Percentiles rank a stretch among this genome's conserved stretches.
phyloP scores from a whole-genome alignment of 2,888 invertebrate genomes.

The Eucera pruinosa region DNA sequence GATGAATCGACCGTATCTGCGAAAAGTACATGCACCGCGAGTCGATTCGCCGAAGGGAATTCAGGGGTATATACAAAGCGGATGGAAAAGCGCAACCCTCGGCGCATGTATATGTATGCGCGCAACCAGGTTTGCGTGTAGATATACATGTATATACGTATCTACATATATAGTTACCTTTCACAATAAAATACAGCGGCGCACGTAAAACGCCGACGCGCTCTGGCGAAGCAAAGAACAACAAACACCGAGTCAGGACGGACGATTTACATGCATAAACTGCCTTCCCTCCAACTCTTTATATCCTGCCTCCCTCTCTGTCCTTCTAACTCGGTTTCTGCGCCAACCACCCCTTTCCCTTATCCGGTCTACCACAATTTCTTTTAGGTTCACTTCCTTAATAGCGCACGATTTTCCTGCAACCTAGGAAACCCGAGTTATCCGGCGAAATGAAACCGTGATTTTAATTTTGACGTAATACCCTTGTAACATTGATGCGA shows the following conservation, averaged over 20 bases:
- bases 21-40: conserved; percentile 64
- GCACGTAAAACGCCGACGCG: conserved; percentile 71
- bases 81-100: conserved; percentile 56
- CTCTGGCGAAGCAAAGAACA: conserved; percentile 74
- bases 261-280: conserved; percentile 78
- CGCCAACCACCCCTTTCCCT: conserved; percentile 5
- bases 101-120: conserved; percentile 38
- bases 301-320: conserved; percentile 31
- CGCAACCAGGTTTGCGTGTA: background rate
- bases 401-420: conserved; percentile 35
- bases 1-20: conserved; percentile 64
- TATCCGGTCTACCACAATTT: conserved; percentile 40
- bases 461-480: conserved; percentile 35
- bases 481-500: background rate
- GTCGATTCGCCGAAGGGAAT: conserved; percentile 61
- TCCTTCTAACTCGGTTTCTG: background rate
- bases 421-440: background rate
- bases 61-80: conserved; percentile 66
- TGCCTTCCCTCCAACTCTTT: conserved; percentile 66
- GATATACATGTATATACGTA: conserved; percentile 23
- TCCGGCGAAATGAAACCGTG: background rate
- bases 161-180: conserved; percentile 59
- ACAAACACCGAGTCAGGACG: conserved; percentile 74
- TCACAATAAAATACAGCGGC: conserved; percentile 67
- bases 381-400: conserved; percentile 48